Percentiles rank a stretch among this genome's conserved stretches.
These are phyloP conservation scores for Pipa parva DNA, from an alignment of 2,113 vertebrate species.

Conservation along the genomic window DNA sequence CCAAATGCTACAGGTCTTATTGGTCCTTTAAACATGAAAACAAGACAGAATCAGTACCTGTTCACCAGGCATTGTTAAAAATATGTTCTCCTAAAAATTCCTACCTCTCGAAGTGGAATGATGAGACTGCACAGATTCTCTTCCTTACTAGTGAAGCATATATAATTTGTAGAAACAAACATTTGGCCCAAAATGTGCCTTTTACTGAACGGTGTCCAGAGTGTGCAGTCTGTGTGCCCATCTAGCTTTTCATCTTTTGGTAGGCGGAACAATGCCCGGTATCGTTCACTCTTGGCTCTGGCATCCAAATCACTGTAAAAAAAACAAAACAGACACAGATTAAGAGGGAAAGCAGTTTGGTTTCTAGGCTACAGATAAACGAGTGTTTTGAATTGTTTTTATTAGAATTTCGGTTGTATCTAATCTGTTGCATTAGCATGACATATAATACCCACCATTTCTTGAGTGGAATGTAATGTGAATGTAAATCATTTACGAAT, in stretches of 20 bases:
- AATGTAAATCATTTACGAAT: too few relatives aligned
- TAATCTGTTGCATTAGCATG: too few relatives aligned
- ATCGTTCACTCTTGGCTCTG: constrained; percentile 91
- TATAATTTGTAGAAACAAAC: constrained; percentile 98
- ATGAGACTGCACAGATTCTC: constrained; percentile 94
- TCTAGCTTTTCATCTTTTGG: constrained; percentile 95
- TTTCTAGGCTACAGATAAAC: too few relatives aligned
- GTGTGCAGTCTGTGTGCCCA: constrained; percentile 93
- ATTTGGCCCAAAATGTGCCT: constrained; percentile 96
- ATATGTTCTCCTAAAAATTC: neutral
- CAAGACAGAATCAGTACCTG: neutral
- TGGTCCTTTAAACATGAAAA: too few relatives aligned
- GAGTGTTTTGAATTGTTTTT: too few relatives aligned
- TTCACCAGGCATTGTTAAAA: neutral
- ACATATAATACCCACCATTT: too few relatives aligned
- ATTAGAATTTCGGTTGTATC: too few relatives aligned
- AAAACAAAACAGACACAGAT: neutral
- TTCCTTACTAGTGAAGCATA: constrained; percentile 97
- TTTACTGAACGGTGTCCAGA: constrained; percentile 98
- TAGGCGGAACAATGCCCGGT: constrained; percentile 86
- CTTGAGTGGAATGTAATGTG: too few relatives aligned
- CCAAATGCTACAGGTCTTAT: too few relatives aligned
- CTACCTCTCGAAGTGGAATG: constrained; percentile 90
- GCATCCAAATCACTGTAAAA: constrained; percentile 86
- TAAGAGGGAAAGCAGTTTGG: too few relatives aligned